Conservation (phyloP, 2,797 vertebrate species). For the Alectoris magna region DNA sequence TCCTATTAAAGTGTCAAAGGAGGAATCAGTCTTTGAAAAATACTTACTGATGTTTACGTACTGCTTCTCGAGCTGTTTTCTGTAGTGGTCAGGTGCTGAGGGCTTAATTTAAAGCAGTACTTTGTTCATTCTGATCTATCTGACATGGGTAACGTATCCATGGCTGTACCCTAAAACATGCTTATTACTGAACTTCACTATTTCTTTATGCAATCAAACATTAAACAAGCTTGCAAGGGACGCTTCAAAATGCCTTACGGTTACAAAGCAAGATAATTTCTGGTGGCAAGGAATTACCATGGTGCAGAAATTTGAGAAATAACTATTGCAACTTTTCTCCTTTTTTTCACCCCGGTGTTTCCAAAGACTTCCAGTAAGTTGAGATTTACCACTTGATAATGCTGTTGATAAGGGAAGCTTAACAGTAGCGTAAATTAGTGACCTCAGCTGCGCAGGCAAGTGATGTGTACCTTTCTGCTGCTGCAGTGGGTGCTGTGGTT, state of each 20-base stretch:
- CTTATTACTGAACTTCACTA: neutral
- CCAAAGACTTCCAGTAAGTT: neutral
- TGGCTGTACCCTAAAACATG: neutral
- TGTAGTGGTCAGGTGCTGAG: neutral
- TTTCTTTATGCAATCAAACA: neutral
- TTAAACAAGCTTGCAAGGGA: neutral
- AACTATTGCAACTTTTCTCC: neutral
- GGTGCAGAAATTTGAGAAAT: neutral
- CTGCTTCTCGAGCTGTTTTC: neutral
- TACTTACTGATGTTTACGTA: neutral
- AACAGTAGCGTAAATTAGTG: neutral
- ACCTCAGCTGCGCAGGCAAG: fast-evolving
- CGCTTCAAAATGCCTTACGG: neutral
- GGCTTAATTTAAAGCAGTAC: neutral
- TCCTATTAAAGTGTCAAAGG: neutral
- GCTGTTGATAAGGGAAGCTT: neutral
- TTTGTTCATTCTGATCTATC: slow-evolving; percentile 22
- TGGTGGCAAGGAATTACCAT: neutral
- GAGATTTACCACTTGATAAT: neutral
- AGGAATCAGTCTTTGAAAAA: slow-evolving; percentile 21
- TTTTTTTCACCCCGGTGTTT: neutral
- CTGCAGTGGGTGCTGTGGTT: neutral
- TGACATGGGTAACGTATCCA: neutral
- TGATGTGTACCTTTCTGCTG: neutral
- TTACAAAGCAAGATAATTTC: neutral